Percentiles rank a stretch among this genome's conserved stretches.
Conservation (phyloP, 1,140 invertebrate genomes). For the Nomia melanderi region DNA sequence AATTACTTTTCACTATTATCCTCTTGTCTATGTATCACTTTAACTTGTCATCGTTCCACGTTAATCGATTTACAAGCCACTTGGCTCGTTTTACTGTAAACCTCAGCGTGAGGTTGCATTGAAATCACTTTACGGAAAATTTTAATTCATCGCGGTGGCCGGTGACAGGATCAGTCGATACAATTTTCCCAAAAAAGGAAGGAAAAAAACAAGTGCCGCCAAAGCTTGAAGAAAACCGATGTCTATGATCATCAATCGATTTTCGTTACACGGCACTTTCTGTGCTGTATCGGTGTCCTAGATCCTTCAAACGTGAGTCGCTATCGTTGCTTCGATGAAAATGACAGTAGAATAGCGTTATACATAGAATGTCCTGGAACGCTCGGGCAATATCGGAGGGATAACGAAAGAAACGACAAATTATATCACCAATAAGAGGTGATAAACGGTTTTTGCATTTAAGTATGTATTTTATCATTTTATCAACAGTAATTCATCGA, state of each 20-base stretch:
- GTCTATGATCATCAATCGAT: constrained; percentile 28
- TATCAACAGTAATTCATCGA: too few species aligned
- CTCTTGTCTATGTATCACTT: too few species aligned
- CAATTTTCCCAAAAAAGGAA: background rate
- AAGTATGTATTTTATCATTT: background rate
- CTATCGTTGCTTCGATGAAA: constrained; percentile 33
- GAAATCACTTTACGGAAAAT: background rate
- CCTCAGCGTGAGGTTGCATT: too few species aligned
- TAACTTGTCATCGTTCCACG: too few species aligned
- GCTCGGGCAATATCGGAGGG: constrained; percentile 7
- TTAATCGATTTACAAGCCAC: background rate
- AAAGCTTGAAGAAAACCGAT: background rate
- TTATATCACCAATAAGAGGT: background rate
- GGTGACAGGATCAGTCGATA: background rate
- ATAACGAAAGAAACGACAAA: background rate
- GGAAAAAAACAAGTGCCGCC: background rate
- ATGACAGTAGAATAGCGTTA: constrained; percentile 22
- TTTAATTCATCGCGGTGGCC: background rate
- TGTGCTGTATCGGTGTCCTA: constrained; percentile 8
- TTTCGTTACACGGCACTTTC: constrained; percentile 28
- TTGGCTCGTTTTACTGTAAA: background rate
- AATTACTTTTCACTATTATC: too few species aligned
- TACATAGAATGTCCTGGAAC: background rate
- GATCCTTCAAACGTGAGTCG: constrained; percentile 21
- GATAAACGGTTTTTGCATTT: background rate